Conservation (phyloP, 2,113 vertebrate species). For the Corydoras maculifer region DNA sequence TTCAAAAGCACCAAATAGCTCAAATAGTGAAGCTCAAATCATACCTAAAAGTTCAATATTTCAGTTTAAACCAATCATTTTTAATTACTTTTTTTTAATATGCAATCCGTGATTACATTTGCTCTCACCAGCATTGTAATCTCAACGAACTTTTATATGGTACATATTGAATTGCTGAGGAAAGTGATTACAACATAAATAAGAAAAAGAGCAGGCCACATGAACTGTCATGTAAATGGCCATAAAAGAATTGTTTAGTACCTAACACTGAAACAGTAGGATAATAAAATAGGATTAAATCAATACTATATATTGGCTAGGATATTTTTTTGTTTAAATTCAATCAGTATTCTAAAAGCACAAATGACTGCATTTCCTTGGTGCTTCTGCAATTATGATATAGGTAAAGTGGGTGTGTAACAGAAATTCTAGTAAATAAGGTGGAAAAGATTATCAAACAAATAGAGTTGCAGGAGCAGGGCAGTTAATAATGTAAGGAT, state of each 20-base stretch:
- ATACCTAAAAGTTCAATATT: no score
- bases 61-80: no score
- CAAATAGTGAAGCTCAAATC: no score
- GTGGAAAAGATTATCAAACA: conserved; percentile 68
- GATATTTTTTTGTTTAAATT: conserved; percentile 66
- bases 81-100: no score
- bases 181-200: no score
- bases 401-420: conserved; percentile 74
- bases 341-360: conserved; percentile 81
- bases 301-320: conserved; percentile 65
- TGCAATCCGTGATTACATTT: no score
- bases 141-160: no score
- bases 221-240: conserved; percentile 28
- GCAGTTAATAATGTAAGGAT: conserved; percentile 31
- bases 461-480: no score
- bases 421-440: conserved; percentile 52
- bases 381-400: conserved; percentile 71
- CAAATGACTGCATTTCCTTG: conserved; percentile 77
- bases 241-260: conserved; percentile 56
- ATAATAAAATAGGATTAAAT: conserved; percentile 72
- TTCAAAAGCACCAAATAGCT: no score
- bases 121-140: no score
- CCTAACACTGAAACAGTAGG: conserved; percentile 29
- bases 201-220: no score
- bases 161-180: no score